Evolutionary conservation across 2,888 invertebrate genomes (phyloP).

Genomic region (Fissipunctia ypsillon): DNA sequence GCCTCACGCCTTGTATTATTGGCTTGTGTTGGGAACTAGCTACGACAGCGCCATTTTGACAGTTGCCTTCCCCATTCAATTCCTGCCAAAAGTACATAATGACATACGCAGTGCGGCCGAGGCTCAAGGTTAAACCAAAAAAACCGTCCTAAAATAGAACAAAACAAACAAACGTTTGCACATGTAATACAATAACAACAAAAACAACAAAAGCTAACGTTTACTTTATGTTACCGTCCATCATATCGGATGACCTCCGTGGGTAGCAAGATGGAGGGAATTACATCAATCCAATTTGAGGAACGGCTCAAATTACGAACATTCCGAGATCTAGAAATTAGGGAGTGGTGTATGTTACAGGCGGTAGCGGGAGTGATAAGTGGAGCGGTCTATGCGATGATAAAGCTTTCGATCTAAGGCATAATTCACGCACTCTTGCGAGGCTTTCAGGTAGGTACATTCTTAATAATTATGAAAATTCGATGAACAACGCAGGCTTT

Average conservation of each 20-base stretch:
- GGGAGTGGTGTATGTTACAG: conserved; percentile 57
- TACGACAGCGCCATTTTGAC: no score
- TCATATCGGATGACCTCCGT: conserved; percentile 76
- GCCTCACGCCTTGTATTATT: no score
- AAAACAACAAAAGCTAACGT: conserved; percentile 70
- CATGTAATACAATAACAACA: conserved; percentile 59
- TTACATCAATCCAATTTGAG: conserved; percentile 89
- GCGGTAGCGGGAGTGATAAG: conserved; percentile 35
- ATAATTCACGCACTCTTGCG: no score
- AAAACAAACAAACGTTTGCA: conserved; percentile 44
- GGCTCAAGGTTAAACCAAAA: conserved; percentile 10
- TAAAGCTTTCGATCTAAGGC: neutral
- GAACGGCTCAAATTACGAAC: conserved; percentile 83
- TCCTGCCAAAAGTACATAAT: neutral
- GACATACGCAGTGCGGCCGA: neutral
- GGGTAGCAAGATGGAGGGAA: conserved; percentile 79
- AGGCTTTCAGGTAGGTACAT: no score
- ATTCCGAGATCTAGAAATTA: conserved; percentile 82
- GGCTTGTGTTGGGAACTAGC: no score
- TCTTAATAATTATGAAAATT: neutral
- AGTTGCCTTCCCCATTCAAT: no score
- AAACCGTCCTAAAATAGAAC: conserved; percentile 26
- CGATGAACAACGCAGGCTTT: no score
- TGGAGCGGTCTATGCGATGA: neutral
- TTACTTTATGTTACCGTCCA: conserved; percentile 72